Base-by-base conservation (phyloP, 2,113 vertebrate genomes). In the Acrocephalus arundinaceus region DNA sequence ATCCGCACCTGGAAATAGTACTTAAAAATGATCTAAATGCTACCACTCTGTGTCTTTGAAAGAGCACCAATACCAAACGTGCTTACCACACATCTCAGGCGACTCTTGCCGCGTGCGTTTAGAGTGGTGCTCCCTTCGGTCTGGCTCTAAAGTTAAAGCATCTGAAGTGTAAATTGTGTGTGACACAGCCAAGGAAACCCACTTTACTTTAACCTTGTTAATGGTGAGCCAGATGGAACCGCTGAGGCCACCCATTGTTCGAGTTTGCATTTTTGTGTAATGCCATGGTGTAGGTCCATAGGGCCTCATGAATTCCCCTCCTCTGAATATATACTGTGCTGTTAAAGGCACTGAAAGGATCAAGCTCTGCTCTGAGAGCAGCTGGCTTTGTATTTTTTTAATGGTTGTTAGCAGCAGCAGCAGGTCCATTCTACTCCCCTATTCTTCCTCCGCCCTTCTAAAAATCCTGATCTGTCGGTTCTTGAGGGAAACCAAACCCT, bases 131-230 rank as follows among this genome's bases (percentile, higher is more conserved):
- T 95, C 88, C 80, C 86, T 92, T 90, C 2, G 0, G 88, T 84
- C 83, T n/a, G 8, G 65, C 79, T 93, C 86, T 78, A 91, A 90
- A 96, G 91, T 89, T 96, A 96, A 93, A 96, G 91, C 73, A 94
- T 93, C 93, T 96, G 82, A 97, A 96, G 85, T 94, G 93, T 81
- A 93, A 96, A 95, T 95, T 92, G 92, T 77, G 82, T 96, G 78
- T 93, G 92, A 93, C 94, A 90, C 65, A 95, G 80, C 93, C 90
- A 91, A 91, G 92, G 94, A 96, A 96, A 94, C 91, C 93, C 91
- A 93, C 95, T 97, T 97, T 96, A 90, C 94, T 95, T 96, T 96
- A 96, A 92, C 96, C 96, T 95, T 97, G 95, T 96, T 97, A 96
- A 95, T 94, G 93, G 87, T 0, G 65, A 97, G 95, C 90, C 96